A percentile compares a stretch with the other conserved stretches of the same genome.
These are phyloP conservation scores for Capromys pilorides DNA, from an alignment of 2,797 vertebrate genomes.

Conservation along the genomic window DNA sequence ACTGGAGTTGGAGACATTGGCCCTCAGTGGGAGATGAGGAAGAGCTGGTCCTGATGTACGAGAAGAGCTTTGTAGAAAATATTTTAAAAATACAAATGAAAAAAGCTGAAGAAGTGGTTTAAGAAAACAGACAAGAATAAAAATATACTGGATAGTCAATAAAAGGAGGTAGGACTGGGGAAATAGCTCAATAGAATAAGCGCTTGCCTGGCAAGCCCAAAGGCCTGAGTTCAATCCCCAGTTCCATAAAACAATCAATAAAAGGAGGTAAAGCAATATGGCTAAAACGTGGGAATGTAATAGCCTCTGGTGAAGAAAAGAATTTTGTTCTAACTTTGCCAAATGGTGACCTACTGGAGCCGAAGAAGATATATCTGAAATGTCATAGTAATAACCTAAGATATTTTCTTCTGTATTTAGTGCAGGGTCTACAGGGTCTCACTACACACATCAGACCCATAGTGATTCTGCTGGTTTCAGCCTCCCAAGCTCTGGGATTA, in stretches of 20 bases:
- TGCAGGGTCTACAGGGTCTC: no score
- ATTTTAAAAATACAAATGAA: background rate
- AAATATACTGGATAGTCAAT: background rate
- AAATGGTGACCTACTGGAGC: background rate
- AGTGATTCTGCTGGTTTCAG: no score
- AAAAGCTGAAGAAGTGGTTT: background rate
- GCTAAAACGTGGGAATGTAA: background rate
- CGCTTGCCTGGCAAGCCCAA: no score
- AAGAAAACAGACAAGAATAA: slow-evolving; percentile 4
- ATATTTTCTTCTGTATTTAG: background rate
- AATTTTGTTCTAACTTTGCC: background rate
- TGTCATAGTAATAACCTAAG: background rate
- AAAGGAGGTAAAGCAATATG: background rate
- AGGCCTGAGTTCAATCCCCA: no score
- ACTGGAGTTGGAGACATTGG: background rate
- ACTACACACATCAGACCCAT: no score
- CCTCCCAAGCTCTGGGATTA: no score
- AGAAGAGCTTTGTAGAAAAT: background rate
- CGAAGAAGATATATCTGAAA: background rate
- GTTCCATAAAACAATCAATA: background rate
- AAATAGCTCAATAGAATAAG: no score
- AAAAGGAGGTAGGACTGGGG: no score
- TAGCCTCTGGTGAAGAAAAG: background rate
- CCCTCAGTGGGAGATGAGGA: background rate
- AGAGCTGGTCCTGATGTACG: background rate